Evolutionary conservation across 2,797 vertebrate genomes (phyloP).

Genomic region (Trichosurus vulpecula): DNA sequence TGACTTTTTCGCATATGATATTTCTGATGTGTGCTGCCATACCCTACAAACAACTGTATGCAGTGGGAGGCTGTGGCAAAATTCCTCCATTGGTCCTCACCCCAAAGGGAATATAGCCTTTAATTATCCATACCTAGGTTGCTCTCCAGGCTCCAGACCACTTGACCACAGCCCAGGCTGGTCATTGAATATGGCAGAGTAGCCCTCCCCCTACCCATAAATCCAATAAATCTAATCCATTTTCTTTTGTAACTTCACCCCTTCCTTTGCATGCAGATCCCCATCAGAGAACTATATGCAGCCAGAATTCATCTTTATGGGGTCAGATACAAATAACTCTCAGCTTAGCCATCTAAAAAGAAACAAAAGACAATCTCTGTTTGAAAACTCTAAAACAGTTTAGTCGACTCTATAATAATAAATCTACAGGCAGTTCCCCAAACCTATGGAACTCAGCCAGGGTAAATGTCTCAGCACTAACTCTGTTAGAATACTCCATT

Average conservation of each 20-base stretch:
- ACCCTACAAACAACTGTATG: background rate
- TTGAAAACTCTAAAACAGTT: background rate
- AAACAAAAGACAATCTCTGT: background rate
- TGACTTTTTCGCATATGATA: background rate
- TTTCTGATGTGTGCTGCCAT: background rate
- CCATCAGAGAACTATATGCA: background rate
- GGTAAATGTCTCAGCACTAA: background rate
- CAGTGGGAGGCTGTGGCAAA: background rate
- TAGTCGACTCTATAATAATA: background rate
- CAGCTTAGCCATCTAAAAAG: background rate
- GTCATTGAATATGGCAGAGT: background rate
- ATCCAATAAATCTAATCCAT: background rate
- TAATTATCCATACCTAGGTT: background rate
- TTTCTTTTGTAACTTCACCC: background rate
- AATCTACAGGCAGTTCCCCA: background rate
- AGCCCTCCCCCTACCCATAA: background rate
- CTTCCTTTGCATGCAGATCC: background rate
- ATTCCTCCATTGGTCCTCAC: background rate
- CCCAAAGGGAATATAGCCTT: background rate
- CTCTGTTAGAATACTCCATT: background rate
- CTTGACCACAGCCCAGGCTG: background rate
- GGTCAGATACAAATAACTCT: background rate
- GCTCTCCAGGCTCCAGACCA: background rate
- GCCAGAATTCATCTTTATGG: background rate
- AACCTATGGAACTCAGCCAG: background rate